Percentiles rank a stretch among this genome's conserved stretches.
Conservation (phyloP, 2,888 invertebrate species). For the Platerodrilus igneus region DNA sequence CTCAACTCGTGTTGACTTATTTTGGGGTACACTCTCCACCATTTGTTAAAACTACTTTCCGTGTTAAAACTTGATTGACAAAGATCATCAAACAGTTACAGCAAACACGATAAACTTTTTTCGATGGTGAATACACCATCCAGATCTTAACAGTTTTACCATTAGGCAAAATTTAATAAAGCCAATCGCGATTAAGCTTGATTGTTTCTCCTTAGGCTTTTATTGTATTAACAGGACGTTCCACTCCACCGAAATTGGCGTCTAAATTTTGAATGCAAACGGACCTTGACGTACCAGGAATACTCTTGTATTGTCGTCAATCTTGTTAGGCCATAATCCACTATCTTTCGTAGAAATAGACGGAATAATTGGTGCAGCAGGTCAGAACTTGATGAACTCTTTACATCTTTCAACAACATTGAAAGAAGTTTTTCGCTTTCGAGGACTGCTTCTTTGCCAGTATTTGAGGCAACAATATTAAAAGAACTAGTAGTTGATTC, state of each 20-base stretch:
- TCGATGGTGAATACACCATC: conserved; percentile 14
- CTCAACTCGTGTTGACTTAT: conserved; percentile 15
- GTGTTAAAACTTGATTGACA: conserved; percentile 12
- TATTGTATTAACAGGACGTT: conserved; percentile 11
- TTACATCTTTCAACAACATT: too few species aligned
- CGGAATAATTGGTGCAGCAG: too few species aligned
- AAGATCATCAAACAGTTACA: conserved; percentile 7
- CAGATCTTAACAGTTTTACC: conserved; percentile 13
- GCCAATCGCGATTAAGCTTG: conserved; percentile 15
- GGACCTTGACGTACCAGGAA: conserved; percentile 13
- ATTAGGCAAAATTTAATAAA: conserved; percentile 12
- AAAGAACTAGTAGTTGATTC: too few species aligned
- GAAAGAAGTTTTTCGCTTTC: too few species aligned
- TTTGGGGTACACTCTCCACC: conserved; percentile 11
- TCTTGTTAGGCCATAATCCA: too few species aligned
- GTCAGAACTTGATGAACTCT: too few species aligned
- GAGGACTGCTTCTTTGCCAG: too few species aligned
- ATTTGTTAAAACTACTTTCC: conserved; percentile 10
- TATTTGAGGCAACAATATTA: too few species aligned
- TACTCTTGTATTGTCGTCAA: too few species aligned
- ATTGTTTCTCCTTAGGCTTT: conserved; percentile 3
- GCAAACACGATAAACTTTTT: conserved; percentile 13
- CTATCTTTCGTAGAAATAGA: too few species aligned
- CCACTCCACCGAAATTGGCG: conserved; percentile 11
- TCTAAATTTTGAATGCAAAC: conserved; percentile 16